phyloP scores from a whole-genome alignment of 2,888 invertebrate genomes.

The Ernsta delagoae region DNA sequence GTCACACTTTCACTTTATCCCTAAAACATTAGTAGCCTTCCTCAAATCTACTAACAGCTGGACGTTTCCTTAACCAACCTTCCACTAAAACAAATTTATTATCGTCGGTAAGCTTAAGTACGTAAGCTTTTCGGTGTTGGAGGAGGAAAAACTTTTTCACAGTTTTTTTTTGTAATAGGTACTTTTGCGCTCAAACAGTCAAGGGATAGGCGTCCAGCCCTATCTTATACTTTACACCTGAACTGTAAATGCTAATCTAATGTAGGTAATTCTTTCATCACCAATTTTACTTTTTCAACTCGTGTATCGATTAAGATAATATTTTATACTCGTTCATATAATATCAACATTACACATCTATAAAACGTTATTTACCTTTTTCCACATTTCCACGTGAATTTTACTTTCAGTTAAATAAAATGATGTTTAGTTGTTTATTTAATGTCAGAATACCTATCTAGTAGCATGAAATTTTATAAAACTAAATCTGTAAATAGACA shows the following conservation, averaged over 20 bases:
- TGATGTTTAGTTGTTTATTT: too few relatives aligned
- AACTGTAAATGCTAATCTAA: too few relatives aligned
- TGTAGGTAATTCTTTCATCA: not conserved
- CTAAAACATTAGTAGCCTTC: conserved; percentile 28
- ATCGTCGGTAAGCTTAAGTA: not conserved
- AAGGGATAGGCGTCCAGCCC: too few relatives aligned
- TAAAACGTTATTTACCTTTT: not conserved
- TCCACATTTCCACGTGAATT: too few relatives aligned
- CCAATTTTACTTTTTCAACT: not conserved
- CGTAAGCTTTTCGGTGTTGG: too few relatives aligned
- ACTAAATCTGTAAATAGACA: not conserved
- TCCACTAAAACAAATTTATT: conserved; percentile 19
- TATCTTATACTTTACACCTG: too few relatives aligned
- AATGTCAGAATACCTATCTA: not conserved
- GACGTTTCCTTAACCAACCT: conserved; percentile 22
- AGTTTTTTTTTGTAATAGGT: not conserved
- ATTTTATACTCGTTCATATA: not conserved
- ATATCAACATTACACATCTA: not conserved
- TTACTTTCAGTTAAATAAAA: too few relatives aligned
- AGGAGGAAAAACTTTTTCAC: not conserved
- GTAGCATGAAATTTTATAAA: not conserved
- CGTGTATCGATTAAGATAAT: not conserved
- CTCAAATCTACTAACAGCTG: conserved; percentile 20
- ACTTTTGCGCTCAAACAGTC: not conserved
- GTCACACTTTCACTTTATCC: conserved; percentile 8